Evolutionary conservation across 2,113 vertebrate genomes (phyloP).

Genomic region (Cinclus mexicanus): DNA sequence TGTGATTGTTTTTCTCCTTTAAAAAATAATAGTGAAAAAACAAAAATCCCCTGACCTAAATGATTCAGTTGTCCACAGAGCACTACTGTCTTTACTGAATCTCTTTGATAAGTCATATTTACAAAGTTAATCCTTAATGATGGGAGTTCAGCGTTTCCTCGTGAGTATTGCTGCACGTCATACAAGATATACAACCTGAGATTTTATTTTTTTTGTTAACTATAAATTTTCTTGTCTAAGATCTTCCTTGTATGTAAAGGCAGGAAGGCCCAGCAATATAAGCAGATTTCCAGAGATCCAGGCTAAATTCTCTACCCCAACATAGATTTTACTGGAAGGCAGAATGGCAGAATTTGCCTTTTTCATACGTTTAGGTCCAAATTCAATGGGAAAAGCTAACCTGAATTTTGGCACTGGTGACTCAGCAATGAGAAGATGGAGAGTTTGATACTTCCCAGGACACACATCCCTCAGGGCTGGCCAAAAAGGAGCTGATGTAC

Average conservation of each 20-base stretch:
- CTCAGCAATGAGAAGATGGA: not conserved
- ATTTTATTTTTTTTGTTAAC: not conserved
- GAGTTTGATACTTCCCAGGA: not conserved
- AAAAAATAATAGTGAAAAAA: not conserved
- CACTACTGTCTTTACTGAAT: not conserved
- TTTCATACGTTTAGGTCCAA: rapidly evolving
- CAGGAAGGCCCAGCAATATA: not conserved
- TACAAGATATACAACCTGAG: not conserved
- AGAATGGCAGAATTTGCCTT: not conserved
- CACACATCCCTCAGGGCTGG: not conserved
- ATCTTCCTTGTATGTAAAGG: rapidly evolving
- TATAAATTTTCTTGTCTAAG: not conserved
- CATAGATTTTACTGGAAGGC: not conserved
- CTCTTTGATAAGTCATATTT: not conserved
- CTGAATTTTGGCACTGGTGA: not conserved
- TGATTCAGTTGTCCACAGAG: not conserved
- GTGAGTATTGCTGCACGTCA: not conserved
- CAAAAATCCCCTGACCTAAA: not conserved
- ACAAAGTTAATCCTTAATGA: not conserved
- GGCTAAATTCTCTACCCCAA: not conserved
- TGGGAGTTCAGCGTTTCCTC: not conserved
- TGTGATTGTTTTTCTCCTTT: not conserved
- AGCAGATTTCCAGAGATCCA: not conserved
- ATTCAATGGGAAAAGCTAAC: not conserved
- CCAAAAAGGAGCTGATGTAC: not conserved